phyloP scores from a whole-genome alignment of 2,888 invertebrate species.

The Lamellibrachia satsuma region DNA sequence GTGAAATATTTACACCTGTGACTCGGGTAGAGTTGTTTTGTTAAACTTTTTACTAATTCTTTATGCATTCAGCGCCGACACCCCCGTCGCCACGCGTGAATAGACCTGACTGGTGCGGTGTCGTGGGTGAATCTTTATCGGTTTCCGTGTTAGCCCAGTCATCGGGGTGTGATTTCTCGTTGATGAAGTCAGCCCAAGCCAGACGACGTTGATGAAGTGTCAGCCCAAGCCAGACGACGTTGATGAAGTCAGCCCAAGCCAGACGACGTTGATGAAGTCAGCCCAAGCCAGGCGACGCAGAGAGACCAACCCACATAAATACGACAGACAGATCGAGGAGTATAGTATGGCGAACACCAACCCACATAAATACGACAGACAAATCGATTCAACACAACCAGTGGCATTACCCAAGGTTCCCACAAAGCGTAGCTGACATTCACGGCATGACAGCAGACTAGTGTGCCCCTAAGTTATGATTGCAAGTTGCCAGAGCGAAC shows the following conservation, averaged over 20 bases:
- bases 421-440: not conserved
- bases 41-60: not conserved
- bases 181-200: not conserved
- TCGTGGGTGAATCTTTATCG: slow-evolving; percentile 8
- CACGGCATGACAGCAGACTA: not conserved
- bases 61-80: not conserved
- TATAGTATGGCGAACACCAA: not conserved
- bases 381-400: not conserved
- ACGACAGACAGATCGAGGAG: not conserved
- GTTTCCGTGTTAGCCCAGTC: not conserved
- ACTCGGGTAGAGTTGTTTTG: not conserved
- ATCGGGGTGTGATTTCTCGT: not conserved
- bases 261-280: no score
- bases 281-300: no score
- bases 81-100: not conserved
- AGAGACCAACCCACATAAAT: not conserved
- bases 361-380: not conserved
- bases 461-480: not conserved
- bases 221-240: no score
- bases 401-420: not conserved
- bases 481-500: not conserved
- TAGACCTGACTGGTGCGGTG: not conserved
- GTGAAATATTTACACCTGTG: not conserved
- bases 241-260: no score
- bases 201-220: not conserved